Conservation (phyloP, 2,888 invertebrate genomes). For the Fragum whitleyi region DNA sequence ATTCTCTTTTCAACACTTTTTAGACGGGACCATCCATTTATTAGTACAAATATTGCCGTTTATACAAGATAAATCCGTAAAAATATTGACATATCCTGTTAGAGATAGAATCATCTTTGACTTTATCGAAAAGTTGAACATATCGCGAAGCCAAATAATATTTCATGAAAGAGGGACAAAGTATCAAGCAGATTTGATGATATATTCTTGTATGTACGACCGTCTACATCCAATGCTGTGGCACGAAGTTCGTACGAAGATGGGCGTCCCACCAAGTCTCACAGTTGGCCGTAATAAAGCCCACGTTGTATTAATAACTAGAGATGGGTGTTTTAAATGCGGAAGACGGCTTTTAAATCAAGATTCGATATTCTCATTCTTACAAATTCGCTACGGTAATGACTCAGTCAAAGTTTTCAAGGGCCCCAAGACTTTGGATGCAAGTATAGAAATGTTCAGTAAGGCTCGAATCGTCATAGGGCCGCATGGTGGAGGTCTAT, state of each 20-base stretch:
- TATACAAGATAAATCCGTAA: background rate
- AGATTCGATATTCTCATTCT: background rate
- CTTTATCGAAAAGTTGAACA: slow-evolving; percentile 23
- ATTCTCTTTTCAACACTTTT: slow-evolving; percentile 37
- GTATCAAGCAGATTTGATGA: slow-evolving; percentile 28
- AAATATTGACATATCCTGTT: background rate
- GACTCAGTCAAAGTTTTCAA: slow-evolving; percentile 12
- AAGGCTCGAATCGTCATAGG: slow-evolving; percentile 22
- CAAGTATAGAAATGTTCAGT: background rate
- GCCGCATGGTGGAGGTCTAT: slow-evolving; percentile 22
- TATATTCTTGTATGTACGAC: slow-evolving; percentile 25
- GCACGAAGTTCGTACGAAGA: slow-evolving; percentile 17
- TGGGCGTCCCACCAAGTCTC: background rate
- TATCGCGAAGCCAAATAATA: slow-evolving; percentile 16
- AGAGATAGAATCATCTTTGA: slow-evolving; percentile 31
- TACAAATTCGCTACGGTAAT: slow-evolving; percentile 11
- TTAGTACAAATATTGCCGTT: slow-evolving; percentile 28
- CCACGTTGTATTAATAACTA: slow-evolving; percentile 22
- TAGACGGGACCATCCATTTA: slow-evolving; percentile 26
- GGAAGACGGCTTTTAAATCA: slow-evolving; percentile 21
- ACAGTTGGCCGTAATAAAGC: background rate
- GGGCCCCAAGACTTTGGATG: slow-evolving; percentile 18
- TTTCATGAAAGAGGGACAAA: background rate
- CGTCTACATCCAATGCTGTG: slow-evolving; percentile 32
- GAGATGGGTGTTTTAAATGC: slow-evolving; percentile 28